These are phyloP conservation scores for Bicyclus anynana DNA, from an alignment of 1,140 invertebrate genomes.

Conservation along the genomic window DNA sequence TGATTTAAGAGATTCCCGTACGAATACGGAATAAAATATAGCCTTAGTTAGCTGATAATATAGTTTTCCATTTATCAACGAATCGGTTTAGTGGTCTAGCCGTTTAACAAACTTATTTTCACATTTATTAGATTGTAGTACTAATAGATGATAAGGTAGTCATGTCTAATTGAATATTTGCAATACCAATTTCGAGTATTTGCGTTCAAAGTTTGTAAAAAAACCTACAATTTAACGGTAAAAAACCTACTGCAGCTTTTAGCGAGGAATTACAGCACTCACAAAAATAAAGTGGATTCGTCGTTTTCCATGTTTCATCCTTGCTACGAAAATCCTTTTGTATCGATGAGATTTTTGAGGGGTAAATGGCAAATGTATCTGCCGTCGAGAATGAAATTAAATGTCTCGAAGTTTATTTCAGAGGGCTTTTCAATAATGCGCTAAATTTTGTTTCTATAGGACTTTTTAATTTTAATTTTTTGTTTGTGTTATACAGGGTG, in stretches of 20 bases:
- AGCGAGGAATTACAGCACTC: constrained; percentile 18
- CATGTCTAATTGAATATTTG: constrained; percentile 6
- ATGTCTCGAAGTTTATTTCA: constrained; percentile 3
- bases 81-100: no score
- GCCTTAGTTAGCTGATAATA: no score
- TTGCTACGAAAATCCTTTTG: constrained; percentile 15
- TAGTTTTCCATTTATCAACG: no score
- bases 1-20: no score
- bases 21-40: no score
- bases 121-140: no score
- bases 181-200: not conserved
- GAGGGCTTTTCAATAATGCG: not conserved
- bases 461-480: not conserved
- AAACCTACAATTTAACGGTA: constrained; percentile 10
- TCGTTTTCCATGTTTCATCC: constrained; percentile 21
- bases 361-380: constrained; percentile 8
- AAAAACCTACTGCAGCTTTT: constrained; percentile 20
- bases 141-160: no score
- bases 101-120: no score
- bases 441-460: not conserved
- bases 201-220: constrained; percentile 1
- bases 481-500: no score
- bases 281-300: constrained; percentile 12
- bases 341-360: constrained; percentile 7
- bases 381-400: constrained; percentile 9